Evolutionary conservation across 2,797 vertebrate species (phyloP), one percentile per base, ranked within the genome.

Genomic region (Xiphophorus birchmanni): DNA sequence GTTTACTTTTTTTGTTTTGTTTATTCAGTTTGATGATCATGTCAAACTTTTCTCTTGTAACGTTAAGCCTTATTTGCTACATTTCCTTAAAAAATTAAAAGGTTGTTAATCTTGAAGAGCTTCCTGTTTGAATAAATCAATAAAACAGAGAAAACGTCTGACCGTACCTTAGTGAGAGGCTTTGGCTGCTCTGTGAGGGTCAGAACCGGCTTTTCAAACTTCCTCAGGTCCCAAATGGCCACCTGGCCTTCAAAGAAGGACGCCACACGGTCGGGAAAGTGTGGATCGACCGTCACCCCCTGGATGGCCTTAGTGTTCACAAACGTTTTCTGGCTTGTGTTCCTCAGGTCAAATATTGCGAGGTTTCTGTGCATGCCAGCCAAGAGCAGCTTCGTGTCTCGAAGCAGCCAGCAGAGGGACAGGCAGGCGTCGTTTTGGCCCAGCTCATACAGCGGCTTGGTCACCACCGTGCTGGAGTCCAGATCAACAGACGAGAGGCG

Each of bases 301-400:
- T 99, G 99, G 86, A 99, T 97, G 87, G 98, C 99, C 93, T 99
- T 99, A 54, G 99, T 99, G 92, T 99, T 99, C 32, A 99, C 98
- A 83, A 99, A 99, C 15, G 99, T 99, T 87, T 99, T 99, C 91
- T 99, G 99, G 93, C 97, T 99, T 0, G 97, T 99, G 93, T 99
- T 99, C 80, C 98, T 96, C 86, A 99, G 95, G 91, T 99, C 99
- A 74, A 99, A 99, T 85, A 99, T 98, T 21, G 98, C 98, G 44
- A 99, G 92, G 91, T 99, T 99, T 35, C 98, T 94, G 88, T 99
- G 99, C 99, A 99, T 99, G 52, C 99, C 98, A 0, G 99, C 99
- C 87, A 99, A 91, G 0, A 99, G 96, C 72, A 99, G 95, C 91
- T 99, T 99, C 74, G 98, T 97, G 90, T 99, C 98, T 0, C 97